Base-by-base conservation (phyloP, 1,140 invertebrate species). In the Heliconius himera region DNA sequence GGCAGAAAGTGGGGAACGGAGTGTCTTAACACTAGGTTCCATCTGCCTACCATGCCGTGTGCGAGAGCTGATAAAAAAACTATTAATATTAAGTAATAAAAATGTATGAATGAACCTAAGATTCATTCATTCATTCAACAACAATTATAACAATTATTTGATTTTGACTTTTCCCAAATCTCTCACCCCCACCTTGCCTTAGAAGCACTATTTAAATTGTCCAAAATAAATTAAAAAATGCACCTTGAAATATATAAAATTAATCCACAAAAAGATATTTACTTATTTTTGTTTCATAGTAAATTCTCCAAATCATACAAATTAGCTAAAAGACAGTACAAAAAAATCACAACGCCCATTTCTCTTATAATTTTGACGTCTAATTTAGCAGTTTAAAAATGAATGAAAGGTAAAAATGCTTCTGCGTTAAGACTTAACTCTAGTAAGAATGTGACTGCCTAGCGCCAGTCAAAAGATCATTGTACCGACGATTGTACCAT, bases 401-500 rank as follows among this genome's bases (percentile, higher is more conserved):
- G 84, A 81, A 80, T 82, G 74, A 75, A 71, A 77, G 54, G 22
- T 36, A 71, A 79, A 84, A 87, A 86, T 78, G 75, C 74, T 82
- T 82, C 79, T 79, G 81, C 81, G 41, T 46, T 16, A 46, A 13
- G 76, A 76, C 86, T n/a, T n/a, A n/a, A n/a, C n/a, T n/a, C n/a
- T n/a, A n/a, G n/a, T 80, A 81, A 85, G 84, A 84, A 82, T 66
- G 83, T 83, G 82, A 82, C 83, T 87, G 76, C 74, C 82, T 81
- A 73, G 83, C 83, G 82, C 82, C 84, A 88, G 87, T 90, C 87
- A 92, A 91, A 91, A 91, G 88, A 90, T 88, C 87, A 89, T 92
- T 92, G 90, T 92, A 76, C 81, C 82, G 73, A 85, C 80, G 82
- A 82, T 84, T 86, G 87, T 88, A 76, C 82, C 76, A 78, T 74